Evolutionary conservation across 2,797 vertebrate species (phyloP).

Genomic region (Myotis daubentonii): DNA sequence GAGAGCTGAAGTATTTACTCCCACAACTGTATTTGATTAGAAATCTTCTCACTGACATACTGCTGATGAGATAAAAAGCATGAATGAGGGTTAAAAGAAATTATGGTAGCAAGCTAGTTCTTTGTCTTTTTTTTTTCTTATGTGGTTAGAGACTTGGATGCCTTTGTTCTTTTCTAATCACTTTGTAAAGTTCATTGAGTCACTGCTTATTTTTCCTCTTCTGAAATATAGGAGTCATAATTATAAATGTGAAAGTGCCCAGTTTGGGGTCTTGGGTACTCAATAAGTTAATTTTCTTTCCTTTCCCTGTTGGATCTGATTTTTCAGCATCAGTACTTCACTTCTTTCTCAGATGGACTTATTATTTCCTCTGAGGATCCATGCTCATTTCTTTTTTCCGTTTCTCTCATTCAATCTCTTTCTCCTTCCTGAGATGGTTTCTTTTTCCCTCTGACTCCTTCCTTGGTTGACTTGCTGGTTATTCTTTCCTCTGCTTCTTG

Average conservation of each 20-base stretch:
- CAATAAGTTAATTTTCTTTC: not conserved
- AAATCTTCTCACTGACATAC: not conserved
- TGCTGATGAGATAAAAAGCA: not conserved
- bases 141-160: not conserved
- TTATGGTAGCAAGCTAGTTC: not conserved
- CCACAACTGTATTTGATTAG: not conserved
- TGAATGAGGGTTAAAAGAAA: not conserved
- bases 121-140: not conserved
- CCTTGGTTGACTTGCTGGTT: not conserved
- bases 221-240: not conserved
- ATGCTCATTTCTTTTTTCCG: not conserved
- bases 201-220: conserved; percentile 19
- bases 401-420: not conserved
- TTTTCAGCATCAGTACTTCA: not conserved
- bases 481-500: not conserved
- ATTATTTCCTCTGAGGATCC: not conserved
- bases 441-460: not conserved
- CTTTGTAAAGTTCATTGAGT: not conserved
- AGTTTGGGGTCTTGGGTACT: not conserved
- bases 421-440: not conserved
- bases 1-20: not conserved
- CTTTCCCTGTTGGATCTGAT: not conserved
- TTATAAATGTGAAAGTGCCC: not conserved
- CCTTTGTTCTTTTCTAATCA: not conserved
- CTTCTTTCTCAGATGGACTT: not conserved